Percentiles rank a stretch among this genome's conserved stretches.
Evolutionary conservation across 1,140 invertebrate species (phyloP).

Genomic region (Drosophila arawakana): DNA sequence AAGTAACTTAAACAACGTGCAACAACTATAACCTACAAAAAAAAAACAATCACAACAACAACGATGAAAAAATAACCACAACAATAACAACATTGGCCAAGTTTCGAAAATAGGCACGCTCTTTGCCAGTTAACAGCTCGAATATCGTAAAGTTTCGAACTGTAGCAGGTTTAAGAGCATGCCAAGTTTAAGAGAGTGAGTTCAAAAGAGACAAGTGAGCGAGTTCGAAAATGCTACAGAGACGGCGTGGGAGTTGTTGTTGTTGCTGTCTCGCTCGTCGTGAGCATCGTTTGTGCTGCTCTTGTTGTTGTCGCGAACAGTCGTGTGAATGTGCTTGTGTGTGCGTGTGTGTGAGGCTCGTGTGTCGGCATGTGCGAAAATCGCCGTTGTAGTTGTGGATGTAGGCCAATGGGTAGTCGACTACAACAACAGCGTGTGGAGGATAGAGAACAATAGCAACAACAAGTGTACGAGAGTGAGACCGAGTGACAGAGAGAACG

Average conservation of each 20-base stretch:
- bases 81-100: slow-evolving; percentile 32
- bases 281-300: slow-evolving; percentile 24
- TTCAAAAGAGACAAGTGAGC: slow-evolving; percentile 13
- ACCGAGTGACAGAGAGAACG: background rate
- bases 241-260: slow-evolving; percentile 31
- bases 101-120: slow-evolving; percentile 36
- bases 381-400: slow-evolving; percentile 79
- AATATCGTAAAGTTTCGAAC: slow-evolving; percentile 62
- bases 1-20: slow-evolving; percentile 6
- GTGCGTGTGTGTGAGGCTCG: slow-evolving; percentile 4
- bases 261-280: slow-evolving; percentile 19
- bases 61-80: slow-evolving; percentile 1
- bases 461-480: slow-evolving; percentile 23
- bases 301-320: slow-evolving; percentile 55
- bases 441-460: slow-evolving; percentile 52
- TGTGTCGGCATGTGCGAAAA: slow-evolving; percentile 76
- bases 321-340: slow-evolving; percentile 9
- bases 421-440: slow-evolving; percentile 33
- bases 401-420: slow-evolving; percentile 78
- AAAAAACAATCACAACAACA: slow-evolving; percentile 10
- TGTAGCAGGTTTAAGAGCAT: slow-evolving; percentile 52
- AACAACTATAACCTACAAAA: slow-evolving; percentile 23
- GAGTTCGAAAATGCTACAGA: slow-evolving; percentile 64
- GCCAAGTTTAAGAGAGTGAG: slow-evolving; percentile 66
- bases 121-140: slow-evolving; percentile 47